phyloP scores from a whole-genome alignment of 2,888 invertebrate species.

The Drosophila ezoana region DNA sequence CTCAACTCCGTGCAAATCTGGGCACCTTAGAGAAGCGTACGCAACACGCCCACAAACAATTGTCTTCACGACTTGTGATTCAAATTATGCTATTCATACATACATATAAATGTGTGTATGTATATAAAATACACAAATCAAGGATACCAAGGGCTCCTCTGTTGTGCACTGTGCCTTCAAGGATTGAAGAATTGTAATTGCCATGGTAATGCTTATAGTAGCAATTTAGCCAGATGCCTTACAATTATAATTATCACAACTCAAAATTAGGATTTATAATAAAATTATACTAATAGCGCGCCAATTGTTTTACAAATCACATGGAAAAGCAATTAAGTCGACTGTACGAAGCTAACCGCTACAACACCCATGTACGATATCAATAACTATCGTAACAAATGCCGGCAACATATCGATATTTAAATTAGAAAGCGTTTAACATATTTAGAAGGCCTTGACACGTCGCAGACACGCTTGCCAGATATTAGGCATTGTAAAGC shows the following conservation, averaged over 20 bases:
- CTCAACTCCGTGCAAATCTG: background rate
- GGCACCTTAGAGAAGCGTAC: background rate
- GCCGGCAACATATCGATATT: constrained; percentile 3
- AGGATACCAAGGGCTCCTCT: background rate
- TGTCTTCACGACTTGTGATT: background rate
- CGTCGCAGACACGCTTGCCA: no score
- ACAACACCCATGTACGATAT: constrained; percentile 3
- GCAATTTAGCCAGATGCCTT: background rate
- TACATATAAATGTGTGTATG: background rate
- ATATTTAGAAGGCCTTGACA: no score
- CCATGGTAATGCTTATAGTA: background rate
- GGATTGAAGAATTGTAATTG: background rate
- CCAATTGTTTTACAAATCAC: background rate
- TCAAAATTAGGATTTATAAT: background rate
- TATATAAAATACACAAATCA: background rate
- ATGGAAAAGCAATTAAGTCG: background rate
- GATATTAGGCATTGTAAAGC: no score
- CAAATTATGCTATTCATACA: background rate
- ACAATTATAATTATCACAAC: background rate
- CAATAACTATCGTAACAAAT: constrained; percentile 1
- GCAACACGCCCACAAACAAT: background rate
- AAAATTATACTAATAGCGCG: no score
- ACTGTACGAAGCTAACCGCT: constrained; percentile 1
- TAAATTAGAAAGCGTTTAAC: background rate
- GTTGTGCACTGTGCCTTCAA: background rate